These are phyloP conservation scores for Dichetophora obliterata DNA, from an alignment of 2,888 invertebrate genomes.

Conservation along the genomic window DNA sequence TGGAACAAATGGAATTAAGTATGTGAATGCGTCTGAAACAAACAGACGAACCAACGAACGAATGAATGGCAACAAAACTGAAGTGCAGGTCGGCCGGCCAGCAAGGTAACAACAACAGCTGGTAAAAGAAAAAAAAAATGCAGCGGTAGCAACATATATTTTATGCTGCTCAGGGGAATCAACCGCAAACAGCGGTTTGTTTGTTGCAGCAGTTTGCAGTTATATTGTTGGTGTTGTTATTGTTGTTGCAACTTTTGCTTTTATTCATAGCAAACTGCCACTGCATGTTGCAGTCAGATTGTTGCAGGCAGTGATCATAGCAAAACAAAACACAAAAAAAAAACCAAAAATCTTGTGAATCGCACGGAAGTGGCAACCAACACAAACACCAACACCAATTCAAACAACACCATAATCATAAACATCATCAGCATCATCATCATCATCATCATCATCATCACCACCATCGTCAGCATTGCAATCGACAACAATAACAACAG, in stretches of 20 bases:
- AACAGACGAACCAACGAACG: background rate
- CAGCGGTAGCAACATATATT: slow-evolving; percentile 7
- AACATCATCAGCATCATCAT: background rate
- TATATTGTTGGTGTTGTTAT: slow-evolving; percentile 2
- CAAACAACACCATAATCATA: slow-evolving; percentile 1
- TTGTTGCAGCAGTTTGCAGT: slow-evolving; percentile 1
- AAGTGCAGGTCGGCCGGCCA: background rate
- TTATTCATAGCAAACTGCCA: background rate
- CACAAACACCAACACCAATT: background rate
- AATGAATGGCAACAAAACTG: slow-evolving; percentile 10
- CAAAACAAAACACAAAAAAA: background rate
- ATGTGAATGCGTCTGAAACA: slow-evolving; percentile 15
- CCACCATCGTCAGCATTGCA: background rate
- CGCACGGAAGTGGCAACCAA: slow-evolving; percentile 2
- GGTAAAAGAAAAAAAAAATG: background rate
- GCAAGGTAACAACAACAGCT: background rate
- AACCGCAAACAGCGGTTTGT: slow-evolving; percentile 17
- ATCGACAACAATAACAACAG: slow-evolving; percentile 12
- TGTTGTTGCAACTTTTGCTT: slow-evolving; percentile 7
- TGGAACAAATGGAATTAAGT: slow-evolving; percentile 30
- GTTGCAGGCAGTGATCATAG: slow-evolving; percentile 3
- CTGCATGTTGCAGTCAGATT: slow-evolving; percentile 1
- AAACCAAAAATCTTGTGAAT: background rate
- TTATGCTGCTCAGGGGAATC: slow-evolving; percentile 16
- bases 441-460: background rate